Evolutionary conservation across 2,888 invertebrate genomes (phyloP).

Genomic region (Melieria omissa): DNA sequence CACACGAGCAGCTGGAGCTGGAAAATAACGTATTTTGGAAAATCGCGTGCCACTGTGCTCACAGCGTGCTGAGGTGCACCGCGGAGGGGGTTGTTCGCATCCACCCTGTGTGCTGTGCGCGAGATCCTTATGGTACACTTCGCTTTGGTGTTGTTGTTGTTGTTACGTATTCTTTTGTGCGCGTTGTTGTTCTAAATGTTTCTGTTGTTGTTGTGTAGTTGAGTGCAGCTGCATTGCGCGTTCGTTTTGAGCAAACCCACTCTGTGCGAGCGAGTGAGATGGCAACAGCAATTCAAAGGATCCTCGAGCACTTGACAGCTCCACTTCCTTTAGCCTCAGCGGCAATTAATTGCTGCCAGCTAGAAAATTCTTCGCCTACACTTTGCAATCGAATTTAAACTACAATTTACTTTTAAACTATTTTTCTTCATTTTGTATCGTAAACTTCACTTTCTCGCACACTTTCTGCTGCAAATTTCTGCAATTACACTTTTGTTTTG

Average conservation of each 20-base stretch:
- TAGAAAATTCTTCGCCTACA: too few relatives aligned
- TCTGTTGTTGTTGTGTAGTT: conserved; percentile 20
- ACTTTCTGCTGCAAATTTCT: background rate
- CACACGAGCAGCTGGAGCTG: too few relatives aligned
- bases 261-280: conserved; percentile 15
- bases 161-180: conserved; percentile 6
- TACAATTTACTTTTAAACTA: too few relatives aligned
- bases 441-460: background rate
- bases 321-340: conserved; percentile 17
- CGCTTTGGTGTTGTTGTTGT: conserved; percentile 21
- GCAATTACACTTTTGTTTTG: background rate
- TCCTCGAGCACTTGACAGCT: conserved; percentile 40
- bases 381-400: too few relatives aligned
- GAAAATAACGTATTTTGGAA: too few relatives aligned
- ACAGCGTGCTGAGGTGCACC: background rate
- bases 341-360: too few relatives aligned
- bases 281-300: conserved; percentile 13
- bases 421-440: too few relatives aligned
- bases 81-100: conserved; percentile 1
- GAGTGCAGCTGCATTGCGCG: conserved; percentile 42
- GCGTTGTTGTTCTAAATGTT: conserved; percentile 5
- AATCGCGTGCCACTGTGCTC: too few relatives aligned
- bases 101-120: background rate
- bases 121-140: background rate
- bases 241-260: background rate